Evolutionary conservation across 2,113 vertebrate genomes (phyloP), one percentile per base, ranked within the genome.

Genomic region (Anhinga anhinga): DNA sequence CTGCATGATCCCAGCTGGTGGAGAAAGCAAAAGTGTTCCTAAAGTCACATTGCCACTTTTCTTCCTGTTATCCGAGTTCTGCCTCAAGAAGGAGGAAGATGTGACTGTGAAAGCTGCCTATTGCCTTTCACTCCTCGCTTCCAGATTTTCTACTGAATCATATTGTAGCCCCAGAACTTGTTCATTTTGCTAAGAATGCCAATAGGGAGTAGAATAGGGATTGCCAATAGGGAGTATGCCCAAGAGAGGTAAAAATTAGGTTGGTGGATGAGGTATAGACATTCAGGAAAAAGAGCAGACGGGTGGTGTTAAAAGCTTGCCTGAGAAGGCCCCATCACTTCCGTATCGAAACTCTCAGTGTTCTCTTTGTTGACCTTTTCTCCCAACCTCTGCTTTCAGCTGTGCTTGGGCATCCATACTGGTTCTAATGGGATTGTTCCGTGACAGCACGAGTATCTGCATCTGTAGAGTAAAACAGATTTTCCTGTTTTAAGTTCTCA

Each of bases 1-100:
- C 88, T 65, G 66, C 13, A 4, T 56, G 23, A 22, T 80, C 69
- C 63, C 62, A 56, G 62, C n/a, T 82, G 73, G 8, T 47, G 47
- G 42, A 93, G 38, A 91, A 96, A 88, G 94, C 53, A 88, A 61
- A 95, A 86, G 29, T 52, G 49, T 3, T 92, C 56, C 79, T 88
- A 27, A 80, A 72, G 79, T 69, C 2, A 1, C 25, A 3, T 78
- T 42, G n/a, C 36, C 5, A 3, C 63, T 63, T 70, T 70, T 50
- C 21, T 82, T 90, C 62, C 58, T 27, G 1, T 87, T 34, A 20
- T 65, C 20, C 30, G 3, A 36, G 32, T 82, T 76, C 62, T 86
- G 67, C 67, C 13, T 69, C 21, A 38, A 34, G 42, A 11, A 86
- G 42, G 52, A 66, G 80, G 26, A 86, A 36, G 58, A 85, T 73